These are phyloP conservation scores for Anoplophora glabripennis DNA, from an alignment of 1,140 invertebrate species.

Conservation along the genomic window DNA sequence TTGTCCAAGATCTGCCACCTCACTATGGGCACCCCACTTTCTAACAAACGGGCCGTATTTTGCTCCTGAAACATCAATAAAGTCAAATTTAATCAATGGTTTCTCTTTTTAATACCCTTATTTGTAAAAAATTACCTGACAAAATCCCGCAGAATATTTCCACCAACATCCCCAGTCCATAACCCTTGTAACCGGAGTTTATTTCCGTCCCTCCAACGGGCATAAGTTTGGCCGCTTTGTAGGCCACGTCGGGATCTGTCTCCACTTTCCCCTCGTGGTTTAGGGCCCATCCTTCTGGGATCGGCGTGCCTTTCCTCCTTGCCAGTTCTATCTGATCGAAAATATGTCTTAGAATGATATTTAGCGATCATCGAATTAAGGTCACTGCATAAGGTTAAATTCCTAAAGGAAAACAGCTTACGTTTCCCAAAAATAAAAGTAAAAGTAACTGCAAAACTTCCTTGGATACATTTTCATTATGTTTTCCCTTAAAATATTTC, in stretches of 20 bases:
- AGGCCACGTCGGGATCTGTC: constrained; percentile 63
- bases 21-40: constrained; percentile 65
- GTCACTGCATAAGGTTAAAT: too few species aligned
- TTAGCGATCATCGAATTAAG: too few species aligned
- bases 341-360: constrained; percentile 48
- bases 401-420: too few species aligned
- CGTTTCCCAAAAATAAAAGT: too few species aligned
- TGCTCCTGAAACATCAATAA: constrained; percentile 50
- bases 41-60: constrained; percentile 69
- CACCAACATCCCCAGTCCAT: constrained; percentile 81
- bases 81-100: not conserved
- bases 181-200: constrained; percentile 81
- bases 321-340: constrained; percentile 29
- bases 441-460: too few species aligned
- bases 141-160: constrained; percentile 79
- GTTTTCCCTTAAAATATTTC: too few species aligned
- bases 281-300: constrained; percentile 84
- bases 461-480: too few species aligned
- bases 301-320: constrained; percentile 36
- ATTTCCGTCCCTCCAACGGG: constrained; percentile 80
- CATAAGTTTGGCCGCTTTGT: constrained; percentile 66
- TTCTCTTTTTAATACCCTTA: too few species aligned
- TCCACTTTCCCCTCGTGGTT: constrained; percentile 68
- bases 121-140: constrained; percentile 50
- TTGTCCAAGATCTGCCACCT: constrained; percentile 81